Percentiles rank a stretch among this genome's conserved stretches.
These are phyloP conservation scores for Agrochola macilenta DNA, from an alignment of 2,888 invertebrate genomes.

Conservation along the genomic window DNA sequence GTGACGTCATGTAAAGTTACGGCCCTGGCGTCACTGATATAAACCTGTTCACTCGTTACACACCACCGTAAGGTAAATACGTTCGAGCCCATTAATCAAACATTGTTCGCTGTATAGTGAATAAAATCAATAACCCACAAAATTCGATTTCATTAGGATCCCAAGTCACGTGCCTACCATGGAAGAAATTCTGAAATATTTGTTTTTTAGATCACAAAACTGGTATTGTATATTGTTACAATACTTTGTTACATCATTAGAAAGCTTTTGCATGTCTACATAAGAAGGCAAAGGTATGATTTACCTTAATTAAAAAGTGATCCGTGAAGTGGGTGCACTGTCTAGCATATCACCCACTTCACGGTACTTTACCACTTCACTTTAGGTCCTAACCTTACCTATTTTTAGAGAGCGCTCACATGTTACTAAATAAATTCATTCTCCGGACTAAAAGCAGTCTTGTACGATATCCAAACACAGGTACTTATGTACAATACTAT, in stretches of 20 bases:
- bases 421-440: neutral
- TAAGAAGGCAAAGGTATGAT: neutral
- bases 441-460: neutral
- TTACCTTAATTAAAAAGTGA: slow-evolving; percentile 6
- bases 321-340: neutral
- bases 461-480: neutral
- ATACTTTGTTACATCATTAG: neutral
- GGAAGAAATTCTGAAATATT: no score
- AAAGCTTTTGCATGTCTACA: neutral
- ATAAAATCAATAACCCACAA: slow-evolving; percentile 33
- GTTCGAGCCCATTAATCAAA: slow-evolving; percentile 19
- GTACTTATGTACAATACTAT: neutral
- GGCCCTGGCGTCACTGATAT: neutral
- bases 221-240: no score
- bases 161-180: slow-evolving; percentile 10
- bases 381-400: neutral
- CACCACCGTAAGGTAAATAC: neutral
- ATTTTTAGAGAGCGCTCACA: neutral
- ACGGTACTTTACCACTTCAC: no score
- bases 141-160: slow-evolving; percentile 20
- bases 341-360: neutral
- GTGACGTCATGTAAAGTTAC: slow-evolving; percentile 27
- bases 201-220: slow-evolving; percentile 4
- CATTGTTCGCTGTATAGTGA: slow-evolving; percentile 10
- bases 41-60: slow-evolving; percentile 8